Percentiles rank a stretch among this genome's conserved stretches.
Conservation (phyloP, 2,888 invertebrate genomes). For the Plagiodera versicolora region DNA sequence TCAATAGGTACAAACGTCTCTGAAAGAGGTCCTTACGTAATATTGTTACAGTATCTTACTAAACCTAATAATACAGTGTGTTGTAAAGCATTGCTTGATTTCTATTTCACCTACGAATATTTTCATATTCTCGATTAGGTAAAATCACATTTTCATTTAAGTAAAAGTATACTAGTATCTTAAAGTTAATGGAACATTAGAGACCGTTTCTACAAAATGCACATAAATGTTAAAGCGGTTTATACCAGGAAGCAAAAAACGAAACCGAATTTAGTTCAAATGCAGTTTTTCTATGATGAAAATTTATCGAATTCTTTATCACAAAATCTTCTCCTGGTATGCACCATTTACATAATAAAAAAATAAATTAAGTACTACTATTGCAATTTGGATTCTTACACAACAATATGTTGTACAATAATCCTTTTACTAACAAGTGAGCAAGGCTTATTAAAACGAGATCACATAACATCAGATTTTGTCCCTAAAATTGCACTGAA, state of each 20-base stretch:
- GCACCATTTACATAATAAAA: background rate
- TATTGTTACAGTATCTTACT: too few species aligned
- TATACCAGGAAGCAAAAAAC: background rate
- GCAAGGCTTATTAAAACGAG: too few species aligned
- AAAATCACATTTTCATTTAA: background rate
- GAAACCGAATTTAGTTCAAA: too few species aligned
- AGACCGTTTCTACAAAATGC: background rate
- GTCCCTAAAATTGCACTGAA: too few species aligned
- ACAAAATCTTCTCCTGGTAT: constrained; percentile 1
- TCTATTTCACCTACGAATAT: background rate
- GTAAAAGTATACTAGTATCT: background rate
- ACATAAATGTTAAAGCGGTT: background rate
- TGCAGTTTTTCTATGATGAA: too few species aligned
- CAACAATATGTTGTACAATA: background rate
- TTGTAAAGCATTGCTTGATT: too few species aligned
- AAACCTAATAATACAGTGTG: too few species aligned
- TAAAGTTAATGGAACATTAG: background rate
- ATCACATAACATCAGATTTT: too few species aligned
- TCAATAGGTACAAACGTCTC: background rate
- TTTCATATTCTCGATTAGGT: background rate
- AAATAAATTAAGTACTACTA: background rate
- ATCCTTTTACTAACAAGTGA: too few species aligned
- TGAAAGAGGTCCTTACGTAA: too few species aligned
- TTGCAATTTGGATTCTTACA: background rate
- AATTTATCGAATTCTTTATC: constrained; percentile 6